Conservation (phyloP, 1,140 invertebrate species). For the Gonatopus flavifemur region DNA sequence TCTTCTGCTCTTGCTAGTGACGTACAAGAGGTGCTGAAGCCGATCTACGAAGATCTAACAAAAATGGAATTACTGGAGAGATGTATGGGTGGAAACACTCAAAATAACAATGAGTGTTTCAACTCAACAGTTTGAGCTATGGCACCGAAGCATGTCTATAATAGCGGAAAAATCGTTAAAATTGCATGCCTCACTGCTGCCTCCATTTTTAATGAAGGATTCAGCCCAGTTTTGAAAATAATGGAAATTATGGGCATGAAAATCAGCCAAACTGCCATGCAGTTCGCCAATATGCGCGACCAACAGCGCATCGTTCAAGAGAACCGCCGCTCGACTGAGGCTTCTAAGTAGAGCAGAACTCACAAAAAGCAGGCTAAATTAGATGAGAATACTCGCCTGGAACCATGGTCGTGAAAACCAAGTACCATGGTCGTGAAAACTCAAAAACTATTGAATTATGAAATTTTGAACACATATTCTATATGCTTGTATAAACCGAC, state of each 20-base stretch:
- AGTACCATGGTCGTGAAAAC: no score
- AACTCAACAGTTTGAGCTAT: constrained; percentile 12
- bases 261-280: neutral
- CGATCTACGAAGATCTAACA: neutral
- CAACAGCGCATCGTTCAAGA: neutral
- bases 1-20: neutral
- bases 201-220: constrained; percentile 24
- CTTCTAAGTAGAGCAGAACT: no score
- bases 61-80: neutral
- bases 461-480: no score
- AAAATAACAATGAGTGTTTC: constrained; percentile 24
- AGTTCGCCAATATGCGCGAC: neutral
- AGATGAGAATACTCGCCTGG: no score
- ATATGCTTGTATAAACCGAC: no score
- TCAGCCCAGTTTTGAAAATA: constrained; percentile 12
- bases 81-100: no score
- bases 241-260: constrained; percentile 15
- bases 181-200: constrained; percentile 14
- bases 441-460: no score
- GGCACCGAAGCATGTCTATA: constrained; percentile 16
- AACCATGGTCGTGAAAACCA: no score
- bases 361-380: no score
- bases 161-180: constrained; percentile 15
- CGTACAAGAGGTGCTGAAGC: neutral
- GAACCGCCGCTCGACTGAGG: no score